Percentiles rank a stretch among this genome's conserved stretches.
Evolutionary conservation across 2,113 vertebrate genomes (phyloP).

Genomic region (Maylandia zebra): DNA sequence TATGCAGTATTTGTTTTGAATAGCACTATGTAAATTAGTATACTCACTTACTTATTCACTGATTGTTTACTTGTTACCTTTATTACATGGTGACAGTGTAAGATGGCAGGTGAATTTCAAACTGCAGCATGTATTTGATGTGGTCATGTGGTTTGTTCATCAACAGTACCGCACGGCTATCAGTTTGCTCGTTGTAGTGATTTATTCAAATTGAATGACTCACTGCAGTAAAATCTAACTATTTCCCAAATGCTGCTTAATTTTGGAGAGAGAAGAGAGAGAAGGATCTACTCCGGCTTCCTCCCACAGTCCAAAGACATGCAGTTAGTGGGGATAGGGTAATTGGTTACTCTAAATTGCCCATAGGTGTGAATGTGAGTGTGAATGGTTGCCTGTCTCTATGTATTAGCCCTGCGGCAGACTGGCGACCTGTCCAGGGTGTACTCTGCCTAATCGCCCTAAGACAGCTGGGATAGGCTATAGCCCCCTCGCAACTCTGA

Average conservation of each 20-base stretch:
- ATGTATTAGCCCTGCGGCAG: neutral
- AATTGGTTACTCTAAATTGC: neutral
- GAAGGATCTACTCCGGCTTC: neutral
- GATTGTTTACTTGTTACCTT: neutral
- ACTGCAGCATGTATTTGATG: neutral
- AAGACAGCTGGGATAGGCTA: neutral
- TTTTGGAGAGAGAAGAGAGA: neutral
- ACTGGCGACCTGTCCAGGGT: neutral
- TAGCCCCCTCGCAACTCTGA: fast-evolving
- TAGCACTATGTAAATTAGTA: neutral
- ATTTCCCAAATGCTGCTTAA: neutral
- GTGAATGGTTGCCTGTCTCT: neutral
- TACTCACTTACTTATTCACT: neutral
- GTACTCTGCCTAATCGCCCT: neutral
- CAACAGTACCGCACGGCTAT: neutral
- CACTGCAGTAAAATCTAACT: neutral
- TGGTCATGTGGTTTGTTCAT: neutral
- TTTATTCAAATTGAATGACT: neutral
- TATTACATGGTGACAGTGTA: neutral
- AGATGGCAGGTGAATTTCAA: neutral
- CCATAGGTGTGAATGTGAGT: neutral
- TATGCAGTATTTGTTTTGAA: neutral
- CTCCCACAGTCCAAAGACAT: neutral
- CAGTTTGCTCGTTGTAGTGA: neutral
- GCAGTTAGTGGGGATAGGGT: neutral